phyloP scores from a whole-genome alignment of 1,140 invertebrate species.

The Heliconius congener region DNA sequence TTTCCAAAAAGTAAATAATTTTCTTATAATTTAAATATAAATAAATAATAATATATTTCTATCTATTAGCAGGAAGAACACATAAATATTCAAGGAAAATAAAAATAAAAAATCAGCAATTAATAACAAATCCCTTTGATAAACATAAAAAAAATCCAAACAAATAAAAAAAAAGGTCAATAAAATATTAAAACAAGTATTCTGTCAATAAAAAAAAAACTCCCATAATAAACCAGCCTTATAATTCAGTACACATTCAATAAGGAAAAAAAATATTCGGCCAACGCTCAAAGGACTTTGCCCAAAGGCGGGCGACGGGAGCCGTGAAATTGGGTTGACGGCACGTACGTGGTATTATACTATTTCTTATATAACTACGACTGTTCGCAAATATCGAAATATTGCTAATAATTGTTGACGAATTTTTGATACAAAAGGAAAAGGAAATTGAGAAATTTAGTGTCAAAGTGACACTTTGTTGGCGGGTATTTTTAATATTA shows the following conservation, averaged over 20 bases:
- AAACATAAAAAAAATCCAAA: background rate
- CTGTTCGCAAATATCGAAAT: slow-evolving; percentile 29
- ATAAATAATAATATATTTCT: too few species aligned
- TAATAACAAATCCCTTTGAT: too few species aligned
- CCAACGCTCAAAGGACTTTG: slow-evolving; percentile 44
- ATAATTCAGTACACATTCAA: slow-evolving; percentile 35
- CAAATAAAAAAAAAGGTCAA: background rate
- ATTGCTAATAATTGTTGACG: background rate
- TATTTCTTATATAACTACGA: slow-evolving; percentile 25
- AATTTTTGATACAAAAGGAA: background rate
- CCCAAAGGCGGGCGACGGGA: slow-evolving; percentile 39
- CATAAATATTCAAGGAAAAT: too few species aligned
- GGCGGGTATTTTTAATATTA: too few species aligned
- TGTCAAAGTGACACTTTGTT: too few species aligned
- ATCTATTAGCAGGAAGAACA: too few species aligned
- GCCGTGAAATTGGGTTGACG: slow-evolving; percentile 50
- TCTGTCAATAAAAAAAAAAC: slow-evolving; percentile 20
- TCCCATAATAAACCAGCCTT: slow-evolving; percentile 7
- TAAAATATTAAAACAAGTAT: slow-evolving; percentile 2
- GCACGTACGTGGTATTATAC: slow-evolving; percentile 43
- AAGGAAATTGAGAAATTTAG: background rate
- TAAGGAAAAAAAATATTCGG: slow-evolving; percentile 35
- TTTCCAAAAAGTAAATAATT: too few species aligned
- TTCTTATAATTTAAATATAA: too few species aligned
- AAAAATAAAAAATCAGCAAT: too few species aligned